A percentile compares a stretch with the other conserved stretches of the same genome.
Conservation (phyloP, 2,888 invertebrate genomes). For the Erebia ligea region DNA sequence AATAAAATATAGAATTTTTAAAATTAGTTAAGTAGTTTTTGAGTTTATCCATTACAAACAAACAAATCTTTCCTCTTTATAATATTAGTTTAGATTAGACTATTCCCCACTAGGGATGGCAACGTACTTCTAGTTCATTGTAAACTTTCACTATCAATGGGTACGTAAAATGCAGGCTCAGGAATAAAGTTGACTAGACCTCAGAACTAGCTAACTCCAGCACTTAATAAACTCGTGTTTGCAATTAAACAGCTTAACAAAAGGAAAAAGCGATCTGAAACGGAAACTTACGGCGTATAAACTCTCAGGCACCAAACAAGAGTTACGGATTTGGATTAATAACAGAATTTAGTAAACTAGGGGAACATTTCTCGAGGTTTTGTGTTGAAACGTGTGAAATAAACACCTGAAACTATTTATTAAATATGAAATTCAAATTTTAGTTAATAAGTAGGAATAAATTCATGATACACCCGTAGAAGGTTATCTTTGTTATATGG, state of each 20-base stretch:
- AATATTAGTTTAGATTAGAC: too few species aligned
- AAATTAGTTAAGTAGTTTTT: too few species aligned
- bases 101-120: too few species aligned
- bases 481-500: too few species aligned
- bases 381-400: slow-evolving; percentile 23
- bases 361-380: slow-evolving; percentile 22
- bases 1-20: too few species aligned
- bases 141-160: background rate
- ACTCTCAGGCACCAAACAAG: slow-evolving; percentile 7
- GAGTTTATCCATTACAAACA: too few species aligned
- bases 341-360: slow-evolving; percentile 23
- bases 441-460: background rate
- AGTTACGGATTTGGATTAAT: slow-evolving; percentile 22
- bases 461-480: too few species aligned
- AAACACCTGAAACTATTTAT: slow-evolving; percentile 15
- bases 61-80: too few species aligned
- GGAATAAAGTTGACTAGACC: slow-evolving; percentile 4
- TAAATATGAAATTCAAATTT: background rate
- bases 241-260: slow-evolving; percentile 19
- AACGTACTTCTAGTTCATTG: background rate
- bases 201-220: slow-evolving; percentile 12
- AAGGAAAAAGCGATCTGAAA: slow-evolving; percentile 12
- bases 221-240: slow-evolving; percentile 14
- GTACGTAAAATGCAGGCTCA: background rate
- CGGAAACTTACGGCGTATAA: slow-evolving; percentile 16